Percentiles rank a stretch among this genome's conserved stretches.
Conservation (phyloP, 2,113 vertebrate species). For the Anguilla japonica region DNA sequence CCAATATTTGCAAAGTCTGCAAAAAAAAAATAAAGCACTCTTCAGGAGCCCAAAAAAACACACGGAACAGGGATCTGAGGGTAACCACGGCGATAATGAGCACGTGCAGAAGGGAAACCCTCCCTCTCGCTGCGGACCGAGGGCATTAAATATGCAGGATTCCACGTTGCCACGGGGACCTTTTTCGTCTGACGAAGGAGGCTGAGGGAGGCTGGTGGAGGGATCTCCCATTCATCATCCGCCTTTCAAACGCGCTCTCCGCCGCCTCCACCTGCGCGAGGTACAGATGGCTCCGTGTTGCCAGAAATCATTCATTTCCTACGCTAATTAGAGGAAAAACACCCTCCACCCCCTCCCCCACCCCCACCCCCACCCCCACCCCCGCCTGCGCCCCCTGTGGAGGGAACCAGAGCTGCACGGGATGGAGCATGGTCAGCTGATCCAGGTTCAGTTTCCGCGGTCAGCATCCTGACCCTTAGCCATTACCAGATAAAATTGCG, state of each 20-base stretch:
- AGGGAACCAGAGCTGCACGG: no score
- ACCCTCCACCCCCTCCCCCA: conserved; percentile 11
- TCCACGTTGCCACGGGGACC: conserved; percentile 67
- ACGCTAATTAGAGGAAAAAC: conserved; percentile 43
- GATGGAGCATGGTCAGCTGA: not conserved
- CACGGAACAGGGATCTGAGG: no score
- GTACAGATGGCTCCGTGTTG: conserved; percentile 60
- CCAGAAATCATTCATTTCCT: conserved; percentile 48
- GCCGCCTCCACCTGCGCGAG: conserved; percentile 53
- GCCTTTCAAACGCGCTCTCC: conserved; percentile 65
- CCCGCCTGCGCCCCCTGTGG: not conserved
- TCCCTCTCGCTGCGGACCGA: conserved; percentile 59
- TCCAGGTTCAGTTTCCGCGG: not conserved
- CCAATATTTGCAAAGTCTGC: no score
- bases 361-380: no score
- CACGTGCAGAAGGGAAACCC: no score
- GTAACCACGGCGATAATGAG: no score
- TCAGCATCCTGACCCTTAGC: not conserved
- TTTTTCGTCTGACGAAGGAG: conserved; percentile 64
- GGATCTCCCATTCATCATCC: conserved; percentile 66
- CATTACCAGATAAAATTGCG: not conserved
- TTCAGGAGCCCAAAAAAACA: no score
- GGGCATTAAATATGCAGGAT: conserved; percentile 77
- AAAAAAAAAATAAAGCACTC: no score
- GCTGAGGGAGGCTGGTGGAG: conserved; percentile 44